A percentile compares a stretch with the other conserved stretches of the same genome.
Evolutionary conservation across 2,797 vertebrate genomes (phyloP).

Genomic region (Chrysocyon brachyurus): DNA sequence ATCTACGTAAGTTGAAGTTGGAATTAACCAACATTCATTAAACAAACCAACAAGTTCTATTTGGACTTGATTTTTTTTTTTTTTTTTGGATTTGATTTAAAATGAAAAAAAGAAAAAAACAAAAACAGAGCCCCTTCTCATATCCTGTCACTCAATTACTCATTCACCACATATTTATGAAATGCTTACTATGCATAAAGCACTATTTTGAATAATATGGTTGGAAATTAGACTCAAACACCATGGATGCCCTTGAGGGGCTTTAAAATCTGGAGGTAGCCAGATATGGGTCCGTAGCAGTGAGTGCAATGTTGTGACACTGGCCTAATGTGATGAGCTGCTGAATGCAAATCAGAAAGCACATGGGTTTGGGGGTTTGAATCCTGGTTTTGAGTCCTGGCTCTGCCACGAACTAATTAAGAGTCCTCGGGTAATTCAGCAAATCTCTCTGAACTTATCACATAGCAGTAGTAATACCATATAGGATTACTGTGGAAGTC

Average conservation of each 20-base stretch:
- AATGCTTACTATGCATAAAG: not conserved
- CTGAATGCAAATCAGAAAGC: not conserved
- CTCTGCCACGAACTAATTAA: conserved; percentile 1
- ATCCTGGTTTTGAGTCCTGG: not conserved
- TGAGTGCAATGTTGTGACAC: not conserved
- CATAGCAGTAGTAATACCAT: not conserved
- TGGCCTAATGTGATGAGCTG: not conserved
- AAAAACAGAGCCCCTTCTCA: not conserved
- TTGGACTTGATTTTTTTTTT: conserved; percentile 56
- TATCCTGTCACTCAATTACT: not conserved
- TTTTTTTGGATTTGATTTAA: conserved; percentile 63
- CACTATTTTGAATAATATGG: not conserved
- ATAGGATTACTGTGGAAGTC: not conserved
- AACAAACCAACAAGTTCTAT: conserved; percentile 59
- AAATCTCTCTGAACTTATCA: not conserved
- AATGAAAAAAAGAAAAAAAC: conserved; percentile 42
- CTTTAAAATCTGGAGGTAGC: not conserved
- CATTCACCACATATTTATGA: not conserved
- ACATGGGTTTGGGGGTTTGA: not conserved
- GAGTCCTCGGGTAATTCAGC: not conserved
- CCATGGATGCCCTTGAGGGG: not conserved
- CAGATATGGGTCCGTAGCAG: not conserved
- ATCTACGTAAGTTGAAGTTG: conserved; percentile 40
- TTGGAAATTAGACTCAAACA: conserved; percentile 33
- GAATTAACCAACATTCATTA: conserved; percentile 59